Evolutionary conservation across 2,113 vertebrate species (phyloP).

Genomic region (Brachypodius melanocephalos): DNA sequence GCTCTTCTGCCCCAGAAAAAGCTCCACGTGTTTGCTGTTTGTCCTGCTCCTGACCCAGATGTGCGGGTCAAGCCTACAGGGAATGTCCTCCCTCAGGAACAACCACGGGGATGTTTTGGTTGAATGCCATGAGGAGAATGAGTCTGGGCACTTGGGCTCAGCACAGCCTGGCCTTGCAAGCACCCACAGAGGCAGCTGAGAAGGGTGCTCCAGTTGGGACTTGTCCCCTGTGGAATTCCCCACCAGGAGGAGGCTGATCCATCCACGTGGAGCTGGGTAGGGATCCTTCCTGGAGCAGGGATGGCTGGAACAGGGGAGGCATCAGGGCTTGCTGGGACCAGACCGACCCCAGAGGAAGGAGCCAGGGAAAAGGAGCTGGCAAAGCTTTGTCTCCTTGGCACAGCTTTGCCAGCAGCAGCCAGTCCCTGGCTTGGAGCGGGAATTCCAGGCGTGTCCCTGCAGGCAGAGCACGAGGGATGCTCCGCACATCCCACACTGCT

Average conservation of each 20-base stretch:
- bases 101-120: rapidly evolving
- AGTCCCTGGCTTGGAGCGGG: neutral
- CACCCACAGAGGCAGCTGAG: neutral
- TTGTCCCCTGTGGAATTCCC: neutral
- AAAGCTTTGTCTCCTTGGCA: neutral
- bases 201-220: neutral
- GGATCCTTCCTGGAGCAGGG: neutral
- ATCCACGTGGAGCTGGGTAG: neutral
- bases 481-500: neutral
- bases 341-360: neutral
- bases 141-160: neutral
- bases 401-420: neutral
- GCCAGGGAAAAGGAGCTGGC: neutral
- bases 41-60: neutral
- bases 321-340: neutral
- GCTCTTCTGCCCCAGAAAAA: neutral
- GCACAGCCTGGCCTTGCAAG: neutral
- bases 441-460: neutral
- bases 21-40: neutral
- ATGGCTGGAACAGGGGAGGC: neutral
- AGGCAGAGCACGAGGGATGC: neutral
- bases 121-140: neutral
- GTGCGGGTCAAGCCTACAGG: neutral
- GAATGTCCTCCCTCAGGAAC: neutral
- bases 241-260: neutral